A percentile compares a stretch with the other conserved stretches of the same genome.
These are phyloP conservation scores for Therioaphis trifolii DNA, from an alignment of 2,888 invertebrate species.

Conservation along the genomic window DNA sequence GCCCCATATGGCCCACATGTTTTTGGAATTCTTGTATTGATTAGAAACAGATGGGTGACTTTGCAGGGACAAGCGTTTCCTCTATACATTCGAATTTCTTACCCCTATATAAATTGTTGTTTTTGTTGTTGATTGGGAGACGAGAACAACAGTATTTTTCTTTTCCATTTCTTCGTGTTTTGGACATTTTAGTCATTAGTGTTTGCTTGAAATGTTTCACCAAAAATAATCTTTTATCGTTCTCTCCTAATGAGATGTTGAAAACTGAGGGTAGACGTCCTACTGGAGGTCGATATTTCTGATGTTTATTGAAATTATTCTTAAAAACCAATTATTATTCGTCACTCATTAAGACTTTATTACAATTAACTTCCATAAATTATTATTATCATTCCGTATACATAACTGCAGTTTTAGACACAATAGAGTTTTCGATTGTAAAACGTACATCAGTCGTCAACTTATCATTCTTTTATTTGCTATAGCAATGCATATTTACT, in stretches of 20 bases:
- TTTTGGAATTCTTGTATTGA: slow-evolving; percentile 1
- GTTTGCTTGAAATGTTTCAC: background rate
- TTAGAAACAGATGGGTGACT: slow-evolving; percentile 25
- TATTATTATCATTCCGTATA: too few relatives aligned
- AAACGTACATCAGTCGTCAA: too few relatives aligned
- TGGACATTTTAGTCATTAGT: background rate
- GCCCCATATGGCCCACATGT: too few relatives aligned
- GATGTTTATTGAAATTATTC: too few relatives aligned
- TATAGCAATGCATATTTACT: too few relatives aligned
- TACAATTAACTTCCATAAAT: too few relatives aligned
- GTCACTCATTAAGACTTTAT: too few relatives aligned
- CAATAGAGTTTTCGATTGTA: too few relatives aligned
- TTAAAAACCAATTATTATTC: too few relatives aligned
- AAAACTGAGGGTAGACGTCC: background rate
- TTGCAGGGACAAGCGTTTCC: background rate
- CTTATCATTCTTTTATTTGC: too few relatives aligned
- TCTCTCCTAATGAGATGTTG: background rate
- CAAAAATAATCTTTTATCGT: background rate
- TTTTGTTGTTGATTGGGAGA: background rate
- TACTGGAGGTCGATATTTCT: background rate
- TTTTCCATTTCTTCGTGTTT: background rate
- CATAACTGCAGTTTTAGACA: too few relatives aligned
- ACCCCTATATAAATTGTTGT: slow-evolving; percentile 1
- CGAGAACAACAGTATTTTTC: background rate
- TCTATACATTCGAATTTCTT: background rate